Percentiles rank a stretch among this genome's conserved stretches.
These are phyloP conservation scores for Pteria penguin DNA, from an alignment of 2,888 invertebrate genomes.

Conservation along the genomic window DNA sequence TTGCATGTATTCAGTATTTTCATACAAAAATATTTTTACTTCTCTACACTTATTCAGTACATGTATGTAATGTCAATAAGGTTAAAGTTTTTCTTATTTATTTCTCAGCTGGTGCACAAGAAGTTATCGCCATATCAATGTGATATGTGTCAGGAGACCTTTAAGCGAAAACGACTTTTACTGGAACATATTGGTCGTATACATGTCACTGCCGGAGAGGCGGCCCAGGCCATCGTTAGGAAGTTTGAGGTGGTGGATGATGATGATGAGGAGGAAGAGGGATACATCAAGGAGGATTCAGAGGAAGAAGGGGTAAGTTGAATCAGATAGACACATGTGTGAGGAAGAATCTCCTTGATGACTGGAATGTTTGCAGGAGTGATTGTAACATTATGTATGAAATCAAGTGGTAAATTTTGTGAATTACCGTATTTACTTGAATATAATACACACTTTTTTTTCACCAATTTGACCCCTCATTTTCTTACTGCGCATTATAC, in stretches of 20 bases:
- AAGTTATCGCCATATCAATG: slow-evolving; percentile 75
- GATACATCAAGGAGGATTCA: slow-evolving; percentile 37
- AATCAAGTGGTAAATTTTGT: no score
- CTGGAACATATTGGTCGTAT: slow-evolving; percentile 74
- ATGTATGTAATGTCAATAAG: background rate
- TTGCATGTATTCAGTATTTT: no score
- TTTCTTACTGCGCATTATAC: no score
- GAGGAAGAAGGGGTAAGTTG: slow-evolving; percentile 52
- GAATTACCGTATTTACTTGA: no score
- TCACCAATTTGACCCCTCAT: no score
- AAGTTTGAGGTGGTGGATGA: slow-evolving; percentile 70
- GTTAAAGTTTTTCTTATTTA: background rate
- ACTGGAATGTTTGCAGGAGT: no score
- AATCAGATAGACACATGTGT: no score
- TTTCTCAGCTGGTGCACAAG: slow-evolving; percentile 70
- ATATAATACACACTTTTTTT: no score
- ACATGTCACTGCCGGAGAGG: slow-evolving; percentile 72
- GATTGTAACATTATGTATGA: no score
- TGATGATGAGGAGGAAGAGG: slow-evolving; percentile 56
- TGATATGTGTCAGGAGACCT: slow-evolving; percentile 76
- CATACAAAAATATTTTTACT: no score
- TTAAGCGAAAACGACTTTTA: slow-evolving; percentile 74
- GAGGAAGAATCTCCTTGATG: no score
- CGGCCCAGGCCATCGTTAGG: slow-evolving; percentile 72
- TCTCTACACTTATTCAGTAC: no score